These are phyloP conservation scores for Machaerirhynchus nigripectus DNA, from an alignment of 2,113 vertebrate species.

Conservation along the genomic window DNA sequence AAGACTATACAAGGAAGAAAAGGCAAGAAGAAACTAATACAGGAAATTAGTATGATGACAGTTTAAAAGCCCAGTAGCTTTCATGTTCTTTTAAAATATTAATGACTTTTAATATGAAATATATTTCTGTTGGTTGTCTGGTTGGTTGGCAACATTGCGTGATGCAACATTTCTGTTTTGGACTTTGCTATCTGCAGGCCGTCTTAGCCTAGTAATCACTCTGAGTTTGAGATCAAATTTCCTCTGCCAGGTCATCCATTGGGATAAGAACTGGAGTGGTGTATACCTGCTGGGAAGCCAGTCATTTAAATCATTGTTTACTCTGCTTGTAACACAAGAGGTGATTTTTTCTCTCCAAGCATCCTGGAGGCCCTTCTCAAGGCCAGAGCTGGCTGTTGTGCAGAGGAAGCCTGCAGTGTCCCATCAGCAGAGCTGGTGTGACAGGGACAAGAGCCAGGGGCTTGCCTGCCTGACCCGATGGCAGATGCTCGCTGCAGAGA, in stretches of 20 bases:
- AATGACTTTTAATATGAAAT: background rate
- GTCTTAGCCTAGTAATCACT: background rate
- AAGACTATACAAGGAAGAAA: background rate
- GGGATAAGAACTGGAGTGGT: background rate
- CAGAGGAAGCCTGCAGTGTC: background rate
- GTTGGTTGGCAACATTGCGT: background rate
- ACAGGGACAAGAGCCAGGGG: rapidly evolving
- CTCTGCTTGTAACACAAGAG: background rate
- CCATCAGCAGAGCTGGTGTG: rapidly evolving
- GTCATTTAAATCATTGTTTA: background rate
- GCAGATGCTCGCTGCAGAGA: background rate
- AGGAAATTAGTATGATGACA: background rate
- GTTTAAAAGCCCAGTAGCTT: background rate
- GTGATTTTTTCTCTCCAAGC: background rate
- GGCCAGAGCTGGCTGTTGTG: background rate
- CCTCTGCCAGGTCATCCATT: background rate
- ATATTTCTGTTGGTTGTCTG: background rate
- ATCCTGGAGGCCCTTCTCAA: background rate
- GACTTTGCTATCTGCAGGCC: background rate
- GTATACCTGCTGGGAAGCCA: background rate
- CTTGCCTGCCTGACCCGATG: rapidly evolving
- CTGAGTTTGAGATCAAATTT: background rate
- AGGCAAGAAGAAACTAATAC: background rate
- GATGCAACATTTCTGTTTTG: background rate
- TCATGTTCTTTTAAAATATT: background rate